phyloP scores from a whole-genome alignment of 1,140 invertebrate genomes.

The Cotesia glomerata region DNA sequence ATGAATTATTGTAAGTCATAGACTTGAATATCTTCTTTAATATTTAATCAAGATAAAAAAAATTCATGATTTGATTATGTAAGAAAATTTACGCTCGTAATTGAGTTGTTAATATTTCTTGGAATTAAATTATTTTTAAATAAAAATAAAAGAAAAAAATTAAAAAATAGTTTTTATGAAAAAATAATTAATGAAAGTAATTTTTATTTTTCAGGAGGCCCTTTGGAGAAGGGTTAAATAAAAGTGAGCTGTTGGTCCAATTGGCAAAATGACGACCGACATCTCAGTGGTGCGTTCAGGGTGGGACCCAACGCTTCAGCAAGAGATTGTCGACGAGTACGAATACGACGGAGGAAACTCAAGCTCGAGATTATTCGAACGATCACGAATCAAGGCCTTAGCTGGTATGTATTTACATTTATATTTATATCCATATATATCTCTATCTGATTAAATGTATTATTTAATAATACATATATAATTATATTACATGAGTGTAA shows the following conservation, averaged over 20 bases:
- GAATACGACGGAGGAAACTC: conserved; percentile 99
- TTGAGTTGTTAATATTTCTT: neutral
- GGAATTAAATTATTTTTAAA: too few relatives aligned
- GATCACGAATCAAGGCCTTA: conserved; percentile 97
- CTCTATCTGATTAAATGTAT: too few relatives aligned
- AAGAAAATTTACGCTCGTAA: neutral
- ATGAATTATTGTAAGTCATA: neutral
- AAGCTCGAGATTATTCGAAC: conserved; percentile 97
- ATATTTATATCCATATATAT: neutral
- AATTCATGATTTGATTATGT: neutral
- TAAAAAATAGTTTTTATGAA: too few relatives aligned
- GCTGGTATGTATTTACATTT: conserved; percentile 74
- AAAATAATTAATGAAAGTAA: neutral
- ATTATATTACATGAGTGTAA: neutral
- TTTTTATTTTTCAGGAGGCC: conserved; percentile 48
- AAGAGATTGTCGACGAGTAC: conserved; percentile 92
- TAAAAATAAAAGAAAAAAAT: too few relatives aligned
- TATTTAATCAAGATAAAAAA: neutral
- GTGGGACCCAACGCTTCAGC: conserved; percentile 88
- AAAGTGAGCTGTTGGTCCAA: conserved; percentile 54
- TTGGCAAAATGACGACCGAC: conserved; percentile 91
- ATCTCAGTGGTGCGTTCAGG: conserved; percentile 86
- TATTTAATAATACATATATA: neutral
- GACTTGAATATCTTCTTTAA: conserved; percentile 4
- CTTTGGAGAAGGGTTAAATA: conserved; percentile 47